Conservation (phyloP, 2,888 invertebrate species). For the Gymnoscelis rufifasciata region DNA sequence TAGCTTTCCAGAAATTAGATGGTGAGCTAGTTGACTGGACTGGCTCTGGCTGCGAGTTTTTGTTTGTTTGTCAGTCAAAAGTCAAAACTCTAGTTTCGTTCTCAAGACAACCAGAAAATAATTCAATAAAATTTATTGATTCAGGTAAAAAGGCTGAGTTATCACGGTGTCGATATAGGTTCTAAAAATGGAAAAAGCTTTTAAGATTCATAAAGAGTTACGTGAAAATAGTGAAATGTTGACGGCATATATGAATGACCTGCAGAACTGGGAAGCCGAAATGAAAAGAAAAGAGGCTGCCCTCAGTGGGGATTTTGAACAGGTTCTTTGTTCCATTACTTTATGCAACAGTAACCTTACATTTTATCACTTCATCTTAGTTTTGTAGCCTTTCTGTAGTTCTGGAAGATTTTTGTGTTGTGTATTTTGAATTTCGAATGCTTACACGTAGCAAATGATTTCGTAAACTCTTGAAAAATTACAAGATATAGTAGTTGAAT, state of each 20-base stretch:
- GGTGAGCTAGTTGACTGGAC: too few species aligned
- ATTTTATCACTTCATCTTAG: too few species aligned
- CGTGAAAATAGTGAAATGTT: conserved; percentile 85
- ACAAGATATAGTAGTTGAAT: too few species aligned
- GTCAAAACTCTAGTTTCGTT: neutral
- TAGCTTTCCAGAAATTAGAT: too few species aligned
- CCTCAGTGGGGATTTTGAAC: conserved; percentile 68
- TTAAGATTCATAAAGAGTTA: conserved; percentile 84
- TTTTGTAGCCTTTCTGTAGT: conserved; percentile 2
- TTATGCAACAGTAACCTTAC: too few species aligned
- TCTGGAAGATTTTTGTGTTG: neutral
- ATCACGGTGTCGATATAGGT: conserved; percentile 25
- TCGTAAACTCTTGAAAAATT: too few species aligned
- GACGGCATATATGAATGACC: conserved; percentile 83
- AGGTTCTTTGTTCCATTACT: conserved; percentile 68
- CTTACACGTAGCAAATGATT: too few species aligned
- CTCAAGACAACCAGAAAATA: conserved; percentile 35
- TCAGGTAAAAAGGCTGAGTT: conserved; percentile 43
- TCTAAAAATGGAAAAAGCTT: conserved; percentile 78
- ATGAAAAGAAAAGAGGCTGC: conserved; percentile 85
- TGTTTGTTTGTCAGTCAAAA: too few species aligned
- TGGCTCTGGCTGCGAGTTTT: too few species aligned
- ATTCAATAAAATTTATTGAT: conserved; percentile 42
- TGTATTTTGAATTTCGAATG: conserved; percentile 1
- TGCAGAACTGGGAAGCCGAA: conserved; percentile 84